Evolutionary conservation across 2,113 vertebrate genomes (phyloP), one percentile per base, ranked within the genome.

Genomic region (Muntiacus muntjak): DNA sequence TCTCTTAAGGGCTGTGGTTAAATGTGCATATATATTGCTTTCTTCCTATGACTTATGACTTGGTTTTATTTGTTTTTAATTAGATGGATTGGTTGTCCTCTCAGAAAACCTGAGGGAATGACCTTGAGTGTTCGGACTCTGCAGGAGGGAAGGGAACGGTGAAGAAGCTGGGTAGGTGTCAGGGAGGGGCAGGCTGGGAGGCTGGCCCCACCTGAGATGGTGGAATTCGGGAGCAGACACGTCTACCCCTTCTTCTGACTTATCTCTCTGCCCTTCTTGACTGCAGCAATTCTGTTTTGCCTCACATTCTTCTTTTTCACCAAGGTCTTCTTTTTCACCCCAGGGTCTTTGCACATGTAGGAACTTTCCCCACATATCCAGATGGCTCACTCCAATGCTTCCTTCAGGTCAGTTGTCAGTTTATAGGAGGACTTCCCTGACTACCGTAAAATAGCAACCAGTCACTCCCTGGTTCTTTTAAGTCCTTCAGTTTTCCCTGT

Each of bases 331-430:
- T 82, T 71, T 57, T 94, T 71, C 58, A 40, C 58, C 47, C n/a
- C 55, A 94, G 76, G 89, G 40, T 79, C 96, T 97, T 97, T 95
- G 95, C 87, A 55, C 9, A n/a, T 23, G 3, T 17, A 45, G 54
- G 62, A 5, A 4, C 17, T 43, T 90, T n/a, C 5, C 52, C 28
- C 3, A 21, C 47, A 2, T 13, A 28, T 79, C n/a, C 74, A 64
- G 28, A 13, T 58, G 58, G 23, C 71, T 64, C 62, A 45, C 28
- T 67, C 84, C 3, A 45, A 89, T n/a, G 25, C 13, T 87, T 62
- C 64, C 57, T 94, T 78, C 9, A 54, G 45, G 45, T 17, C 58
- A 28, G 21, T 33, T 36, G 64, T 92, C n/a, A 82, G 47, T 67
- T 55, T 88, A 15, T 8, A 87, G 50, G 25, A 13, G 3, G 45